Evolutionary conservation across 2,797 vertebrate species (phyloP), one percentile per base, ranked within the genome.

Genomic region (Ctenosaura bakeri): DNA sequence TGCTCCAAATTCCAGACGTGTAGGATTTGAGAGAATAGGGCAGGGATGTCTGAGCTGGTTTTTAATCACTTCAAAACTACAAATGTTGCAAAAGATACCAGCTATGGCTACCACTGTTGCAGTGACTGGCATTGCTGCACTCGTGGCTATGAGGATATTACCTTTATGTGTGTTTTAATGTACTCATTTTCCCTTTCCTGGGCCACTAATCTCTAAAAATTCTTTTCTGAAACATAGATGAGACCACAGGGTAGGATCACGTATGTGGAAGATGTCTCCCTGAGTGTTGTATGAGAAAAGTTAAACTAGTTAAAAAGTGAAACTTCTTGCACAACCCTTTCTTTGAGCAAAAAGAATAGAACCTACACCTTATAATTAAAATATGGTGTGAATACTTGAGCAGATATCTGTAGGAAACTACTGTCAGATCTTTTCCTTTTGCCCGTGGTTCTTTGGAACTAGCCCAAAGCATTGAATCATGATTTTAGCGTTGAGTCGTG

Each of bases 21-120:
- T 59, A 87, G 71, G n/a, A 56, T 83, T 87, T n/a, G 71, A 42
- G 87, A 78, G 71, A 66, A 77, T 81, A 32, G 56, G 16, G 52
- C 50, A 71, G 14, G n/a, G 54, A 64, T 83, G 59, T 87, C 79
- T 82, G 85, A 77, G 56, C 59, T 83, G 59, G 59, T 52, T 62
- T 83, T 86, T 38, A 83, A 76, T 76, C 32, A 4, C 78, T 77
- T 87, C 32, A 32, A 46, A 83, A 83, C 52, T 66, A 52, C 24
- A 87, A 66, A 76, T 52, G 78, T 73, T 77, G 16, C 24, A 59
- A 90, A 54, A 16, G 10, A 56, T 10, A 46, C 1, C 38, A 69
- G 59, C 35, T 22, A 18, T 73, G 26, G 42, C 42, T 3, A 1
- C 26, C 26, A 4, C 50, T 86, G 20, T 69, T 38, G 7, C 32